Evolutionary conservation across 2,797 vertebrate genomes (phyloP).

Genomic region (Hyperoplus lanceolatus): DNA sequence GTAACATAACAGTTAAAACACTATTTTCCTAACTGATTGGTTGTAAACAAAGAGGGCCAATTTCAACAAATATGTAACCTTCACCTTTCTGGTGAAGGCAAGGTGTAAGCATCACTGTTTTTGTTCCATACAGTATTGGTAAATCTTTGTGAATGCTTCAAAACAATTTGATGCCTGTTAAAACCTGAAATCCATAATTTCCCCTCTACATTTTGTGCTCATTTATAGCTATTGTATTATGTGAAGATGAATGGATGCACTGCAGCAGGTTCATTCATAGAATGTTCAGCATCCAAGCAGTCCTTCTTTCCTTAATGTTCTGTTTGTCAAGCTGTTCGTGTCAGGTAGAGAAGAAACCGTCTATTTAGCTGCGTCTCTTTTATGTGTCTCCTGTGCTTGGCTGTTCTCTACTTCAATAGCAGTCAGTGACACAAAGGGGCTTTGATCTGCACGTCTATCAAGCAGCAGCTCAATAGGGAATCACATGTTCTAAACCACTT

Average conservation of each 20-base stretch:
- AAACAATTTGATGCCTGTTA: neutral
- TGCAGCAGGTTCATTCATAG: neutral
- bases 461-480: conserved; percentile 74
- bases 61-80: neutral
- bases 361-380: conserved; percentile 73
- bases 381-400: conserved; percentile 64
- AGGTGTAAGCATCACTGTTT: neutral
- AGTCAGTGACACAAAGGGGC: conserved; percentile 76
- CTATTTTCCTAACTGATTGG: neutral
- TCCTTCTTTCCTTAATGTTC: neutral
- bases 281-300: neutral
- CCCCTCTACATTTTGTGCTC: neutral
- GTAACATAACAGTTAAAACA: neutral
- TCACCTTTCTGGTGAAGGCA: neutral
- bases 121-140: neutral
- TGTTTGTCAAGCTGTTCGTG: conserved; percentile 38
- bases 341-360: conserved; percentile 49
- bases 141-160: neutral
- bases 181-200: conserved; percentile 2
- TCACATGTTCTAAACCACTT: conserved; percentile 66
- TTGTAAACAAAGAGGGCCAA: neutral
- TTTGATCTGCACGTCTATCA: conserved; percentile 83
- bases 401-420: conserved; percentile 76
- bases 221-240: neutral
- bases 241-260: neutral